Evolutionary conservation across 2,888 invertebrate species (phyloP).

Genomic region (Agrotis puta): DNA sequence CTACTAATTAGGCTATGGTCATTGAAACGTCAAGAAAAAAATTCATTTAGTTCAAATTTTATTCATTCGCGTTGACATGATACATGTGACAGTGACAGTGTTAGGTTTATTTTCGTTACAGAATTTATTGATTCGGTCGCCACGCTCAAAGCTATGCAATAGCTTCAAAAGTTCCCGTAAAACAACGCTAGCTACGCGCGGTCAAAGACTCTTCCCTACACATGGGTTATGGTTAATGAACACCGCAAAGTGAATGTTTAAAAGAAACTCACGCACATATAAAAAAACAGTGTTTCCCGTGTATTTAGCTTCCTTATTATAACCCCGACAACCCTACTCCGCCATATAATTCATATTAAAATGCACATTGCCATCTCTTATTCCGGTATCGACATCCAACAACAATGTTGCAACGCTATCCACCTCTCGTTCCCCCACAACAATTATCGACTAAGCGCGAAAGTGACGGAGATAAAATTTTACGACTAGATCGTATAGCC

Average conservation of each 20-base stretch:
- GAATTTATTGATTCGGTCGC: no score
- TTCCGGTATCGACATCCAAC: conserved; percentile 78
- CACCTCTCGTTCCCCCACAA: conserved; percentile 71
- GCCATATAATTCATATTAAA: conserved; percentile 69
- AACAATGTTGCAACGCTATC: conserved; percentile 80
- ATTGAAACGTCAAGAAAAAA: no score
- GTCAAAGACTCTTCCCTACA: neutral
- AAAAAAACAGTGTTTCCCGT: neutral
- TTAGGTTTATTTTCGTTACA: no score
- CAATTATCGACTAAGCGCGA: conserved; percentile 60
- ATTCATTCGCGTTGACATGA: no score
- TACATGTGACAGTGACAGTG: no score
- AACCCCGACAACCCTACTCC: conserved; percentile 48
- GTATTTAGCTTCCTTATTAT: conserved; percentile 25
- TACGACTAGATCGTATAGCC: conserved; percentile 84
- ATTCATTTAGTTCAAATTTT: no score
- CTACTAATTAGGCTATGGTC: no score
- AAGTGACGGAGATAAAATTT: conserved; percentile 75
- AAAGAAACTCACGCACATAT: neutral
- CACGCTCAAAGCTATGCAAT: no score
- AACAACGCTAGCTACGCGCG: no score
- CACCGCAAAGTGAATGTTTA: neutral
- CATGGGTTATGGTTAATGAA: neutral
- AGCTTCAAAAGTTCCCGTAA: no score
- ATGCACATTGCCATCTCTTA: conserved; percentile 78